Evolutionary conservation across 2,888 invertebrate genomes (phyloP), one percentile per base, ranked within the genome.

Genomic region (Cremastinae sp.): DNA sequence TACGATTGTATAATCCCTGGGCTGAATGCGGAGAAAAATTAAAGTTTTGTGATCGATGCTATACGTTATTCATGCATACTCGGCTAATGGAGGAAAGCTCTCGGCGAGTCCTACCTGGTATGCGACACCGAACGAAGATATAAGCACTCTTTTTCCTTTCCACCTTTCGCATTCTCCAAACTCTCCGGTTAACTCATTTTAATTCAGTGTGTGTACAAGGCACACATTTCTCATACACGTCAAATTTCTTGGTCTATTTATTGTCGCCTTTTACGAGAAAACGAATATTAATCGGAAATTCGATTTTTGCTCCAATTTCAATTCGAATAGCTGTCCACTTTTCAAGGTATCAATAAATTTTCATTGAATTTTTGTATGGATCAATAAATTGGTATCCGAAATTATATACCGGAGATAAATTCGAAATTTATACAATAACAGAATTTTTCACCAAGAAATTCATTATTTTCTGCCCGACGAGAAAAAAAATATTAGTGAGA

Each of bases 21-120:
- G 9, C 12, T 51, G 39, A 20, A 45, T 16, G 56, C 37, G 37
- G n/a, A 53, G 53, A 28, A 16, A 35, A 37, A 41, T 41, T 20
- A 35, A 18, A 56, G 20, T 70, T 65, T 66, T 71, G 28, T 28
- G 65, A 71, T 75, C 75, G 75, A 72, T 64, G 56, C 72, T 28
- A 28, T 5, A 61, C 61, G 45, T 64, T 64, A 75, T 68, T 68
- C 72, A 68, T 68, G 72, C 75, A 68, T 62, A 62, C 68, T 56
- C 62, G 62, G 62, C 72, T 75, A 68, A 75, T 75, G 72, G 68
- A 47, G 68, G 39, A 64, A 72, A 75, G 56, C 49, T 51, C 58
- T 58, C 22, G n/a, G n/a, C 51, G 20, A 51, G 39, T 55, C 22
- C 43, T 14, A 37, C 47, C 4, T 16, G 41, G 43, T 41, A 49